Base-by-base conservation (phyloP, 2,113 vertebrate genomes). In the Elephas maximus region DNA sequence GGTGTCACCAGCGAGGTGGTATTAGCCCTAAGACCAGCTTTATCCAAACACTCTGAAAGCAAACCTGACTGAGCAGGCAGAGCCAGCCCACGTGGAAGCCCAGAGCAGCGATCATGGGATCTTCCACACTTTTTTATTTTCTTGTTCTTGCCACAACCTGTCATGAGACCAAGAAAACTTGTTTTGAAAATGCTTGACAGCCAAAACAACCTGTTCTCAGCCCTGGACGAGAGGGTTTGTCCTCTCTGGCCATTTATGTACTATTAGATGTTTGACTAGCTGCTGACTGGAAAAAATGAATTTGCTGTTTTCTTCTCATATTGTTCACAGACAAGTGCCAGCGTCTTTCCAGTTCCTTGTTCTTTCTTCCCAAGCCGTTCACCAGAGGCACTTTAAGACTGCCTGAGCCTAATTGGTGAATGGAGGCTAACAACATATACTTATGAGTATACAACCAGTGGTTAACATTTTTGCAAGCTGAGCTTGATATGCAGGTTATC, bases 151-250 rank as follows among this genome's bases (percentile, higher is more conserved):
- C 98, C 98, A 96, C 93, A 98, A 98, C 98, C 98, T 98, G 98
- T 98, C 98, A 97, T 95, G 94, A 98, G 96, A 98, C 97, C 98
- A 97, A 97, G 97, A 98, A 98, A 98, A 98, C 98, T 97, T 99
- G 98, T 99, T 99, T 98, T 98, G 98, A 98, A 98, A 98, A 98
- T 97, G 98, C 95, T 90, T 94, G 98, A 98, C 98, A 98, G 96
- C 98, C 98, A 96, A 98, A 98, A 98, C 98, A 98, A 98, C 97
- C 97, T 97, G 96, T 98, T 97, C 97, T 97, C 92, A 82, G 96
- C 93, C 96, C 79, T 87, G 97, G 97, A 97, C 48, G 37, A 93
- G 93, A 98, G 93, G 89, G 93, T 96, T 93, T 98, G 97, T 97
- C 96, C 95, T 98, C 91, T 89, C 1, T 4, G 97, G 96, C 96